A percentile compares a stretch with the other conserved stretches of the same genome.
Conservation (phyloP, 2,888 invertebrate species). For the Lampropteryx suffumata region DNA sequence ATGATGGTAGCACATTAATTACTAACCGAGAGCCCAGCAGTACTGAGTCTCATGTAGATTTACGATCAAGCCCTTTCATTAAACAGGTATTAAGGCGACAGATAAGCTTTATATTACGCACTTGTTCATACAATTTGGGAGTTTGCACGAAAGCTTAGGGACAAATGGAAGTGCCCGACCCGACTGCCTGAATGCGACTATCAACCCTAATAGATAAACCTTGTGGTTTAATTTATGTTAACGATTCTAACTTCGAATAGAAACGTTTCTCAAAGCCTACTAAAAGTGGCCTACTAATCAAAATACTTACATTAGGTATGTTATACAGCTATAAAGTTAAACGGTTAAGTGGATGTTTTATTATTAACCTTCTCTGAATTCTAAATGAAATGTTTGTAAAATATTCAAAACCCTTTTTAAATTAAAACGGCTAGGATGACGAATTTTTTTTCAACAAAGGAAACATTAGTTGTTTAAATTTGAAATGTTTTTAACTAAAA, state of each 20-base stretch:
- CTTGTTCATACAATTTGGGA: conserved; percentile 71
- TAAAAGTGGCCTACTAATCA: conserved; percentile 33
- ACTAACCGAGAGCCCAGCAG: conserved; percentile 72
- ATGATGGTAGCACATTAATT: conserved; percentile 78
- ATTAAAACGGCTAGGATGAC: no score
- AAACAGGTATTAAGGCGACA: conserved; percentile 80
- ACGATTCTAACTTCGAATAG: conserved; percentile 51
- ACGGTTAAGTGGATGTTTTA: conserved; percentile 23
- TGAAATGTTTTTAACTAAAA: no score
- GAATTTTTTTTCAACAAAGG: no score
- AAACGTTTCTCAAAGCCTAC: conserved; percentile 37
- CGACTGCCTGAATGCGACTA: conserved; percentile 57
- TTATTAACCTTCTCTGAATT: conserved; percentile 1
- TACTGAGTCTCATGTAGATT: conserved; percentile 80
- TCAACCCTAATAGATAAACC: conserved; percentile 61
- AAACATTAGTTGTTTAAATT: no score
- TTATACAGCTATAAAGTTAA: conserved; percentile 30
- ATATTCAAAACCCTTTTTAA: no score
- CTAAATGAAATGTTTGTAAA: not conserved
- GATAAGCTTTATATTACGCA: conserved; percentile 74
- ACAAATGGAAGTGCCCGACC: conserved; percentile 65
- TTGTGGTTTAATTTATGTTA: conserved; percentile 60
- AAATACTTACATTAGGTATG: conserved; percentile 26
- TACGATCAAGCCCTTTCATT: conserved; percentile 81
- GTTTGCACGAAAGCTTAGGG: conserved; percentile 66